These are phyloP conservation scores for Beroe ovata DNA, from an alignment of 37 sponge, comb jelly and placozoan species.

Conservation along the genomic window DNA sequence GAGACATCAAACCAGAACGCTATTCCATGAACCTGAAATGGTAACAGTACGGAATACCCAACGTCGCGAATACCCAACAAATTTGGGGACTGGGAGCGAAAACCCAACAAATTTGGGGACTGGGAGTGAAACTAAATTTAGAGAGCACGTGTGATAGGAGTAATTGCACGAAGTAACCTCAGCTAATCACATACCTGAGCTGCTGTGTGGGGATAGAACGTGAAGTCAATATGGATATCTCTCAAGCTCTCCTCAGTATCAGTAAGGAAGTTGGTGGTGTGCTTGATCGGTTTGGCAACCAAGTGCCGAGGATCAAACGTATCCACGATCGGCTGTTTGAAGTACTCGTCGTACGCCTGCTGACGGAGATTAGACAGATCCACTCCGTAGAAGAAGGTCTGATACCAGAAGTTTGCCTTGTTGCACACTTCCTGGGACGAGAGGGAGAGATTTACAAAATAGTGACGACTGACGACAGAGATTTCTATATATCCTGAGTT, in stretches of 20 bases:
- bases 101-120: too few relatives aligned
- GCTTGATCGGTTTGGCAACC: constrained; percentile 79
- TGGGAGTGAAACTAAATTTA: too few relatives aligned
- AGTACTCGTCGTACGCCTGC: constrained; percentile 84
- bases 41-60: too few relatives aligned
- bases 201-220: constrained; percentile 50
- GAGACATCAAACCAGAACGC: constrained; percentile 99
- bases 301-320: constrained; percentile 46
- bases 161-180: too few relatives aligned
- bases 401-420: constrained; percentile 74
- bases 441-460: too few relatives aligned
- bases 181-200: constrained; percentile 37
- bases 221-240: constrained; percentile 67
- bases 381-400: constrained; percentile 89
- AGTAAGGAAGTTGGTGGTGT: constrained; percentile 81
- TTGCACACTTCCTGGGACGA: constrained; percentile 33
- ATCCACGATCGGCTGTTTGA: constrained; percentile 87
- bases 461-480: too few relatives aligned
- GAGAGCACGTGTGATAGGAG: too few relatives aligned
- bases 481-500: too few relatives aligned
- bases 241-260: constrained; percentile 79
- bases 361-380: constrained; percentile 77
- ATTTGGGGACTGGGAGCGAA: too few relatives aligned
- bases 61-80: too few relatives aligned
- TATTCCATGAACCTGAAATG: constrained; percentile 81